Base-by-base conservation (phyloP, 2,113 vertebrate species). In the Urocitellus parryii region DNA sequence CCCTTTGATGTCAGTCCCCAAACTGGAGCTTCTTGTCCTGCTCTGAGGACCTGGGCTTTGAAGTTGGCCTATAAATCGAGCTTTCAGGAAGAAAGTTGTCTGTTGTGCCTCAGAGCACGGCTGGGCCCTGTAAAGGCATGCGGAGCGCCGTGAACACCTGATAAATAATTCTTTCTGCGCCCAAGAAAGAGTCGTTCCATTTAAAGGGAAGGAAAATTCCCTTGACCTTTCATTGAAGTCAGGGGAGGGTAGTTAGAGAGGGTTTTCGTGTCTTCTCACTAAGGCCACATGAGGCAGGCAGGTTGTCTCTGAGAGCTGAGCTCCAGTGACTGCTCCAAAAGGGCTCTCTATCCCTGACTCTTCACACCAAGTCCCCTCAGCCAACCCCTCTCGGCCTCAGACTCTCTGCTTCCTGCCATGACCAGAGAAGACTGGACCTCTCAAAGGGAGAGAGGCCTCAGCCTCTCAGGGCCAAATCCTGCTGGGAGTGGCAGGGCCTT, bases 1-100 rank as follows among this genome's bases (percentile, higher is more conserved):
- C 11, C 9, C 98, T 99, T 99, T 99, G 98, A 99, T 98, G 98
- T 98, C 98, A 98, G 97, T 98, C 98, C 98, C 98, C 97, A 97
- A 97, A 98, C 98, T 96, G 94, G 95, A 97, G 98, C 96, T 98
- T 98, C 2, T 1, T 90, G 88, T 84, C 96, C 84, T 37, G 92
- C 77, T 96, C 96, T 97, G 98, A 98, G 97, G 98, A 98, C 98
- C 97, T 90, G 58, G 48, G 97, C 98, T 99, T 99, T 99, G 98
- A 99, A 98, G 98, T 98, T 98, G 98, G 96, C 98, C 98, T 98
- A 97, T 98, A 98, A 98, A 98, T 98, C 98, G 98, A 98, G 98
- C 98, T 98, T 98, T 98, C 98, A 98, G 98, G 98, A 98, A 98
- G 98, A 97, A 97, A 98, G 98, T 98, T 98, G 96, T 98, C 98